Conservation (phyloP, 2,113 vertebrate species). For the Gobius niger region DNA sequence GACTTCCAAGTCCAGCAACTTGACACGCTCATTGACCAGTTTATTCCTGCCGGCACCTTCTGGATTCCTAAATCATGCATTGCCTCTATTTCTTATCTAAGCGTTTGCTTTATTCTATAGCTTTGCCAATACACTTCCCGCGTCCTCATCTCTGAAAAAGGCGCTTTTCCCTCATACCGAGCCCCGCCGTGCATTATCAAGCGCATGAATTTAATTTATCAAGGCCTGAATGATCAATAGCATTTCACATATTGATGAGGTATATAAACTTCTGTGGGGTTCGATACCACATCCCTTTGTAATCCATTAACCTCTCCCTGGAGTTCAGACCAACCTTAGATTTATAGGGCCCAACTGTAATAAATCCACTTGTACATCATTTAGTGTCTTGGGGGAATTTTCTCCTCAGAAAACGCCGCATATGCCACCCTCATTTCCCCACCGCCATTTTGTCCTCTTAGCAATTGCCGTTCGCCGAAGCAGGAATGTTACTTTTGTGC, state of each 20-base stretch:
- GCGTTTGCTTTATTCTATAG: constrained; percentile 34
- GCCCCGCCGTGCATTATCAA: constrained; percentile 74
- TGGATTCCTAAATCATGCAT: constrained; percentile 15
- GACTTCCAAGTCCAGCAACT: neutral
- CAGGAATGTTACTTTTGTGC: neutral
- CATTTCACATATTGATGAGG: constrained; percentile 81
- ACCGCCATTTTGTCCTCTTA: constrained; percentile 52
- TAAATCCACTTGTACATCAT: constrained; percentile 84
- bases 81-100: constrained; percentile 29
- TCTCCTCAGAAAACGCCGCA: constrained; percentile 66
- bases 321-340: constrained; percentile 82
- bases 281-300: constrained; percentile 83
- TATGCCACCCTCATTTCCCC: constrained; percentile 50
- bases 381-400: constrained; percentile 79
- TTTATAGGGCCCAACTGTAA: constrained; percentile 81
- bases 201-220: constrained; percentile 82
- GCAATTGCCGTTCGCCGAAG: constrained; percentile 26
- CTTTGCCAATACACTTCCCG: constrained; percentile 41
- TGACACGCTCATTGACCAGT: constrained; percentile 1
- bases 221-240: constrained; percentile 79
- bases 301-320: constrained; percentile 85
- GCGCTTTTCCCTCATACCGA: constrained; percentile 47
- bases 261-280: constrained; percentile 81
- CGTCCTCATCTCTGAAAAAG: constrained; percentile 32
- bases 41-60: constrained; percentile 1